Base-by-base conservation (phyloP, 2,797 vertebrate genomes). In the Sibirionetta formosa region DNA sequence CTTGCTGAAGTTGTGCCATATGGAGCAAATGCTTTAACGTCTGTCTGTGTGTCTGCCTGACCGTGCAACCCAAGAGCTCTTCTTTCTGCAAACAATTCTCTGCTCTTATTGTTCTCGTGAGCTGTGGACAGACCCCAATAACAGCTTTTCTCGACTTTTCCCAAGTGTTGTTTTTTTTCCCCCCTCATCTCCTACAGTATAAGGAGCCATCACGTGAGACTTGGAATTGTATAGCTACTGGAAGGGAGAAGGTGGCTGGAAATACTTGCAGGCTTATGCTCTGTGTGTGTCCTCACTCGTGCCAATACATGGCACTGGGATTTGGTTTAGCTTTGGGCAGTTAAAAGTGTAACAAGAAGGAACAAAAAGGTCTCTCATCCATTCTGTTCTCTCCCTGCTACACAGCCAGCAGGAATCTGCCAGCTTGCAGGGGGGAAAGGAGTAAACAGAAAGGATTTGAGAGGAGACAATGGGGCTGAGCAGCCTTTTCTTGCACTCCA, bases 1-100 rank as follows among this genome's bases (percentile, higher is more conserved):
- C 89, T 91, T 5, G 3, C 95, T 96, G 95, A 96, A 96, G 82
- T 72, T 88, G 85, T 94, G 93, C 94, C 95, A 94, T 94, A 96
- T 94, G 95, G 95, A 96, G 29, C 91, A 96, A 96, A 94, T 91
- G 93, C 82, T 94, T 57, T 90, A 94, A 35, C 42, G 89, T 96
- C 96, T 97, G 93, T 91, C 92, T 88, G 77, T 70, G 72, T 93
- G 87, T 94, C 96, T 91, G 93, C 93, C 88, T 88, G 89, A 84
- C 82, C 20, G 0, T 57, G 73, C 56, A 70, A 48, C 82, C 64
- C 54, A 16, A 66, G 64, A 91, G 63, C 73, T 86, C 46, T 40
- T 50, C 35, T 51, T 54, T 78, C 87, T 86, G 85, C 70, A 96
- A 82, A 93, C 0, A 0, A 38, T 56, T 35, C 73, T 91, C 54